These are phyloP conservation scores for Chironomus riparius DNA, from an alignment of 2,888 invertebrate genomes.

Conservation along the genomic window DNA sequence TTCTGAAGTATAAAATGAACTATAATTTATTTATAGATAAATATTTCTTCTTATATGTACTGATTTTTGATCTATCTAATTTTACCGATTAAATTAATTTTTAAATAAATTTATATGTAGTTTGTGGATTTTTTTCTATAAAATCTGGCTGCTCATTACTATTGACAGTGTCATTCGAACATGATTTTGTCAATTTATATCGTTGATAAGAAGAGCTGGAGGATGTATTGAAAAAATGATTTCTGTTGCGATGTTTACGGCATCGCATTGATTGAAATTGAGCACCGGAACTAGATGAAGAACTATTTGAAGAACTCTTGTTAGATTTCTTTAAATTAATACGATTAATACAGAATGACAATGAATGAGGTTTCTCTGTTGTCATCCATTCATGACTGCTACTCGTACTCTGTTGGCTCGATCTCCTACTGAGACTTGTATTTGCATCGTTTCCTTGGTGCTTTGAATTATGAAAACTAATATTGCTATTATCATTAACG, in stretches of 20 bases:
- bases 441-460: neutral
- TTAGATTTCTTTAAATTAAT: slow-evolving; percentile 18
- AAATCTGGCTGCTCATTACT: slow-evolving; percentile 18
- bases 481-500: neutral
- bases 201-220: slow-evolving; percentile 17
- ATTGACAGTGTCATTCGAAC: slow-evolving; percentile 18
- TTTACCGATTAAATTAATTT: neutral
- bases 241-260: slow-evolving; percentile 18
- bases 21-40: no score
- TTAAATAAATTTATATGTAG: slow-evolving; percentile 25
- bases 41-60: neutral
- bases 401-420: slow-evolving; percentile 15
- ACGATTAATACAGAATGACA: slow-evolving; percentile 22
- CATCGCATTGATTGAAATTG: slow-evolving; percentile 25
- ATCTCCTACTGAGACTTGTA: slow-evolving; percentile 7
- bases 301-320: neutral
- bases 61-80: neutral
- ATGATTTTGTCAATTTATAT: slow-evolving; percentile 24
- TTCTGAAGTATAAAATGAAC: no score
- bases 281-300: neutral
- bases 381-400: slow-evolving; percentile 18
- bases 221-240: slow-evolving; percentile 22
- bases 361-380: slow-evolving; percentile 16
- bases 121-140: slow-evolving; percentile 13
- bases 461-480: neutral